A percentile compares a stretch with the other conserved stretches of the same genome.
Evolutionary conservation across 2,797 vertebrate genomes (phyloP).

Genomic region (Melanotaenia maccullochi): DNA sequence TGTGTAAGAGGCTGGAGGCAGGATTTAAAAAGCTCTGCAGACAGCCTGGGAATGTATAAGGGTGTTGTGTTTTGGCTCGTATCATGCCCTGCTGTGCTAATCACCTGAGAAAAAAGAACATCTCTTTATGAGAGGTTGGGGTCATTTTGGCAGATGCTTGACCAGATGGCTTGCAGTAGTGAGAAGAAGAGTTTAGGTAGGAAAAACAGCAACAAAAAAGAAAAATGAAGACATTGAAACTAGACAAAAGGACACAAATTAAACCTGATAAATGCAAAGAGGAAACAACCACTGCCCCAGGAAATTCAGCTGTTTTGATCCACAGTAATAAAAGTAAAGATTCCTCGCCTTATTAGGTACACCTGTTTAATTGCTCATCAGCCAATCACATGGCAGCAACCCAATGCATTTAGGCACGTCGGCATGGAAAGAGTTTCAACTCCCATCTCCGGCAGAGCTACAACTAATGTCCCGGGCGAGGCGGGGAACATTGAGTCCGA

Average conservation of each 20-base stretch:
- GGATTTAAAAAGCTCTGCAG: conserved; percentile 56
- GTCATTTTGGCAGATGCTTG: conserved; percentile 36
- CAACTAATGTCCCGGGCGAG: no score
- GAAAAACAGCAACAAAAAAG: background rate
- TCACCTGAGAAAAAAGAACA: conserved; percentile 67
- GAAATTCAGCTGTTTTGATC: background rate
- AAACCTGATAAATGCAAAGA: background rate
- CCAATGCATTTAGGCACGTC: no score
- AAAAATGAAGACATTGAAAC: background rate
- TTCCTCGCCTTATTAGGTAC: background rate
- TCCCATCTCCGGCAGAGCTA: no score
- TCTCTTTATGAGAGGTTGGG: conserved; percentile 56
- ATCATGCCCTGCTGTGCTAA: conserved; percentile 40
- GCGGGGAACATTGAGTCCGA: no score
- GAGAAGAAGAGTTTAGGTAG: background rate
- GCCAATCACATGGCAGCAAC: no score
- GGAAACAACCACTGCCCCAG: background rate
- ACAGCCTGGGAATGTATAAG: conserved; percentile 38
- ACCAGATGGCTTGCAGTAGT: conserved; percentile 14
- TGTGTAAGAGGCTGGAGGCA: conserved; percentile 64
- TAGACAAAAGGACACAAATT: background rate
- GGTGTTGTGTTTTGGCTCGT: conserved; percentile 32
- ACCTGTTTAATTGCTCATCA: no score
- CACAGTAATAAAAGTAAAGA: background rate
- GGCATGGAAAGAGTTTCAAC: no score